Conservation (phyloP, 2,888 invertebrate species). For the Tipula unca region DNA sequence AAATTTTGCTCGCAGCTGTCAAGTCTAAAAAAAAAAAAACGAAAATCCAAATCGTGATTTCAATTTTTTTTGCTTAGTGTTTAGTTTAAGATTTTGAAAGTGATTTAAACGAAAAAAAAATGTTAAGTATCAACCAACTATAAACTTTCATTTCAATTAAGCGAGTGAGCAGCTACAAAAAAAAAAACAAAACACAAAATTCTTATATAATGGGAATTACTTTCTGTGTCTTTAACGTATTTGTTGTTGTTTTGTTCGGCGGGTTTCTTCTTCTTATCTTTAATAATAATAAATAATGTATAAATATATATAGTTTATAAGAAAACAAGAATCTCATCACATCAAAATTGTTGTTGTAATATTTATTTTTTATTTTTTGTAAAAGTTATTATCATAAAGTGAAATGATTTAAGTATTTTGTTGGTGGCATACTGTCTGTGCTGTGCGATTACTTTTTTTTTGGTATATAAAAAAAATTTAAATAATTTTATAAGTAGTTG, state of each 20-base stretch:
- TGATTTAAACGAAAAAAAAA: not conserved
- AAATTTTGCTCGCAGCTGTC: not conserved
- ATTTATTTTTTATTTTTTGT: not conserved
- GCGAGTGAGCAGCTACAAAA: not conserved
- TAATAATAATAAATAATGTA: not conserved
- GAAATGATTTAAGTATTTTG: not conserved
- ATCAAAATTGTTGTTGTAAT: not conserved
- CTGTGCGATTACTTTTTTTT: not conserved
- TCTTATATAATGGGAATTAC: constrained; percentile 14
- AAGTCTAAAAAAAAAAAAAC: not conserved
- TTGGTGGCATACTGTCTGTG: constrained; percentile 9
- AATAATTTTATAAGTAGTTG: not conserved
- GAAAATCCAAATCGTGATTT: not conserved
- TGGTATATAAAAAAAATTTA: not conserved
- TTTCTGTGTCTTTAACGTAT: not conserved
- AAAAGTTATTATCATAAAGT: not conserved
- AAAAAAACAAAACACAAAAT: not conserved
- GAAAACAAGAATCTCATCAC: constrained; percentile 8
- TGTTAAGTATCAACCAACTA: not conserved
- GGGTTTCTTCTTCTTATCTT: not conserved
- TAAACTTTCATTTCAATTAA: constrained; percentile 1
- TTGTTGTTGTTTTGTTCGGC: not conserved
- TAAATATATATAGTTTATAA: not conserved
- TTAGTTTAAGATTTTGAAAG: not conserved
- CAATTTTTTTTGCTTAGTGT: not conserved